phyloP scores from a whole-genome alignment of 2,888 invertebrate species.

The Campoletis raptor region DNA sequence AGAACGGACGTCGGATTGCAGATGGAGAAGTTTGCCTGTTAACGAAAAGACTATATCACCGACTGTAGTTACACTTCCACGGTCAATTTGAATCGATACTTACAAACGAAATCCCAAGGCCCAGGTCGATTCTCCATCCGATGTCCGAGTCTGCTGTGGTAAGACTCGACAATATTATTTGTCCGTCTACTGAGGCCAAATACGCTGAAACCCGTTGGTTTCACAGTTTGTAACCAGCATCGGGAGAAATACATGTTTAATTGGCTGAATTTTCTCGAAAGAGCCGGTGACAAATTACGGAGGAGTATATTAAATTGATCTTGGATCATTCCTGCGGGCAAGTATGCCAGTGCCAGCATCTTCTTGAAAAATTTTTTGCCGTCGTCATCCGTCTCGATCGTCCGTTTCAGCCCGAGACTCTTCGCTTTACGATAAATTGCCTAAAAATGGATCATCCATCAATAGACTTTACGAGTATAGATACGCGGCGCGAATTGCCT shows the following conservation, averaged over 20 bases:
- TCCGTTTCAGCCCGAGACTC: neutral
- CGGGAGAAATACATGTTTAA: neutral
- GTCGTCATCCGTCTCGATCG: neutral
- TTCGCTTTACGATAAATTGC: constrained; percentile 12
- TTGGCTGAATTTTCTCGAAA: neutral
- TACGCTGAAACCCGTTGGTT: constrained; percentile 35
- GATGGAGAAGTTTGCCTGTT: constrained; percentile 15
- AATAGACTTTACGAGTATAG: too few relatives aligned
- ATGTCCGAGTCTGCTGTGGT: constrained; percentile 37
- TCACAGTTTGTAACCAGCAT: constrained; percentile 28
- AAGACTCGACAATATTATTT: constrained; percentile 21
- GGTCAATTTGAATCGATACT: constrained; percentile 7
- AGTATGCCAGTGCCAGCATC: constrained; percentile 25
- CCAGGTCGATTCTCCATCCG: constrained; percentile 24
- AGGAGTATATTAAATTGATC: neutral
- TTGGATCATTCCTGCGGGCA: constrained; percentile 6
- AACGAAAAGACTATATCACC: neutral
- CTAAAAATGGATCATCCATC: neutral
- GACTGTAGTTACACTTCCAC: neutral
- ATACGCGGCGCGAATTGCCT: too few relatives aligned
- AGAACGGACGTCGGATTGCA: neutral
- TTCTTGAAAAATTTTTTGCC: neutral
- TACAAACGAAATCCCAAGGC: constrained; percentile 51
- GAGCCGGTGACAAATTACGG: neutral
- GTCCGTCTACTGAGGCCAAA: constrained; percentile 30